A percentile compares a stretch with the other conserved stretches of the same genome.
phyloP scores from a whole-genome alignment of 1,140 invertebrate genomes.

The Camponotus floridanus region DNA sequence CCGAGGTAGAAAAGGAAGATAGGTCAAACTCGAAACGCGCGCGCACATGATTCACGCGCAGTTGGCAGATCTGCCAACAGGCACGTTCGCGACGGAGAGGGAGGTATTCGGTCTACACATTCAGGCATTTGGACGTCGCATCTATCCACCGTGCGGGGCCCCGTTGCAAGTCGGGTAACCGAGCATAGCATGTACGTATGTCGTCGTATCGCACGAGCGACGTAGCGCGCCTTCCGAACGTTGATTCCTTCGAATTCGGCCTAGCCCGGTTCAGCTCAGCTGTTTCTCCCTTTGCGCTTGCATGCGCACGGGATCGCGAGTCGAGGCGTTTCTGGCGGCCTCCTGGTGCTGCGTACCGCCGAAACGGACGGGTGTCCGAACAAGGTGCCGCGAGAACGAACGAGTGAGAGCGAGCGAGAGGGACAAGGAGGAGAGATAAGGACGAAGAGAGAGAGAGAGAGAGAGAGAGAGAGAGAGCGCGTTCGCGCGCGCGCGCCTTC shows the following conservation, averaged over 20 bases:
- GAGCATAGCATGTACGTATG: conserved; percentile 78
- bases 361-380: conserved; percentile 45
- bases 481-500: conserved; percentile 32
- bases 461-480: background rate
- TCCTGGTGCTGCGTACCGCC: conserved; percentile 48
- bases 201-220: conserved; percentile 69
- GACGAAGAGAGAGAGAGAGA: conserved; percentile 32
- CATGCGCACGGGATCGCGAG: conserved; percentile 66
- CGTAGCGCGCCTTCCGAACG: conserved; percentile 69
- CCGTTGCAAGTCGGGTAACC: conserved; percentile 82
- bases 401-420: conserved; percentile 20
- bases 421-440: conserved; percentile 55
- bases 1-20: background rate
- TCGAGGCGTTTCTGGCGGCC: conserved; percentile 57
- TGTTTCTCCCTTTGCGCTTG: conserved; percentile 55
- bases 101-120: conserved; percentile 72
- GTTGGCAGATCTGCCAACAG: conserved; percentile 65
- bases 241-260: conserved; percentile 47
- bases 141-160: conserved; percentile 73
- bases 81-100: conserved; percentile 72
- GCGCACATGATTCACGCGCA: background rate
- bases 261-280: conserved; percentile 39
- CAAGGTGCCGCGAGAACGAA: conserved; percentile 15
- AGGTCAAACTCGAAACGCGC: background rate
- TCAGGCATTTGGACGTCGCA: conserved; percentile 66